Evolutionary conservation across 1,140 invertebrate genomes (phyloP).

Genomic region (Physella acuta): DNA sequence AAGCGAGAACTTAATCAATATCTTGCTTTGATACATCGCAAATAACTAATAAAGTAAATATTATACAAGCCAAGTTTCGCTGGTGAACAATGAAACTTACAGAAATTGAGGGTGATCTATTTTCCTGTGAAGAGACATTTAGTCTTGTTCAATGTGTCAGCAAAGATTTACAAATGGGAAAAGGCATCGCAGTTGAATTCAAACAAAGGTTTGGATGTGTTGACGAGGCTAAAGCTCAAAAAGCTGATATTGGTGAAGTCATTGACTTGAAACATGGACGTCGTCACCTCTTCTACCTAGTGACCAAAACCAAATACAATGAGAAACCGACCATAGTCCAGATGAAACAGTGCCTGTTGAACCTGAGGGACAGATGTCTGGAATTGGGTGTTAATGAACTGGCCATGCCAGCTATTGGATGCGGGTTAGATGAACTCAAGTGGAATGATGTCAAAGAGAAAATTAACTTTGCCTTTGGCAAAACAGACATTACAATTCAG

Average conservation of each 20-base stretch:
- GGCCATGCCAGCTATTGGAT: constrained; percentile 69
- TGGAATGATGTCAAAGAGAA: constrained; percentile 65
- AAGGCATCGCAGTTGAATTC: constrained; percentile 68
- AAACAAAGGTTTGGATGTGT: constrained; percentile 57
- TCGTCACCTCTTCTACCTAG: constrained; percentile 66
- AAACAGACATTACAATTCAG: too few species aligned
- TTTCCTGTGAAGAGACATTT: constrained; percentile 35
- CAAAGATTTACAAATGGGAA: constrained; percentile 67
- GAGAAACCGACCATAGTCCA: constrained; percentile 58
- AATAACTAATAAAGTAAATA: too few species aligned
- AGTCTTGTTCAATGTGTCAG: constrained; percentile 70
- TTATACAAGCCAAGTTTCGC: too few species aligned
- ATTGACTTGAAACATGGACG: constrained; percentile 61
- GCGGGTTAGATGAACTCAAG: constrained; percentile 68
- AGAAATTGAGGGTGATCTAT: constrained; percentile 8
- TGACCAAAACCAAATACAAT: constrained; percentile 57
- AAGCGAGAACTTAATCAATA: too few species aligned
- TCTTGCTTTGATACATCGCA: too few species aligned
- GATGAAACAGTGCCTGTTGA: constrained; percentile 47
- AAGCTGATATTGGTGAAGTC: constrained; percentile 62
- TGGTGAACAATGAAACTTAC: background rate
- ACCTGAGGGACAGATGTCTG: constrained; percentile 48
- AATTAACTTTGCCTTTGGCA: constrained; percentile 64
- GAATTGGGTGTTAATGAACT: constrained; percentile 61
- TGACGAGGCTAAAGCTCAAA: constrained; percentile 36